Base-by-base conservation (phyloP, 2,797 vertebrate genomes). In the Gastrophryne carolinensis region DNA sequence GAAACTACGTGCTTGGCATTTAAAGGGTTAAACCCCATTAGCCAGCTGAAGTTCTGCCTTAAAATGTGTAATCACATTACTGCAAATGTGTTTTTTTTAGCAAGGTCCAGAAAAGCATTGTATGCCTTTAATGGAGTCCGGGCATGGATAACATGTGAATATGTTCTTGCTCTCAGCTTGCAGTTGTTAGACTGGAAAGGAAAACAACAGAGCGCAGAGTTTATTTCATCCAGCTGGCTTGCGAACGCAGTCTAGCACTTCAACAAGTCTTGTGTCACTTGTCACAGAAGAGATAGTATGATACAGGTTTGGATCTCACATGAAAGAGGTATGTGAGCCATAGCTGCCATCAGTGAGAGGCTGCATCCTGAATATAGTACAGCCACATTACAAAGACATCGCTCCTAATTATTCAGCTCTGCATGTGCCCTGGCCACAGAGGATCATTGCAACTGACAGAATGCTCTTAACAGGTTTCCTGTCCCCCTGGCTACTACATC, bases 211-310 rank as follows among this genome's bases (percentile, higher is more conserved):
- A 21, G 15, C 26, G 4, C 17, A 27, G 2, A 5, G 24, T 15
- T 54, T 12, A 26, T 26, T 15, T 23, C 39, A 32, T 65, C 62
- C 62, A 65, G 27, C 39, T 50, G 41, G 62, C 27, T 32, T 49
- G 37, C 4, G 21, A 17, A 41, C 23, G 17, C 41, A 65, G 62
- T 65, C 62, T 23, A 65, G 39, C 86, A 85, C 80, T 84, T 87
- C n/a, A 67, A 86, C 81, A 82, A 79, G 8, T 75, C 74, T 79
- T 39, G 74, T 75, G 75, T 72, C 81, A 82, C 81, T 84, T 47
- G 39, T 49, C 62, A 30, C 6, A 30, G 41, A 13, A 32, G 41
- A 39, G 37, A 49, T 50, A 47, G 15, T n/a, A 19, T 64, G 39
- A 64, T 41, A 64, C 39, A 32, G 27, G 27, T 13, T 44, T 50